Conservation (phyloP, 92 coral and sea anemone species). For the Zoanthus gigantus region DNA sequence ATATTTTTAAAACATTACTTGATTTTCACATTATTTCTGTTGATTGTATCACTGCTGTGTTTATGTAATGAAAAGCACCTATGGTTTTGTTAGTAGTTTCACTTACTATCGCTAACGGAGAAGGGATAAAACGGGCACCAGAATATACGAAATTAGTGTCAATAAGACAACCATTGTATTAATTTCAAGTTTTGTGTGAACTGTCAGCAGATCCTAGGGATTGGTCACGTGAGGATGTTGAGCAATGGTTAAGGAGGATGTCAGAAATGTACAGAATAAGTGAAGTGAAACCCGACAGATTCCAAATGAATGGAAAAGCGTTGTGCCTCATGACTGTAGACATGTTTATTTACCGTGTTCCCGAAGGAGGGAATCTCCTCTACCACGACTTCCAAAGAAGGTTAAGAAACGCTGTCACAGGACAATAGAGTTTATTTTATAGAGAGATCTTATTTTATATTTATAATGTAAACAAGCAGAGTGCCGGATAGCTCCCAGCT, state of each 20-base stretch:
- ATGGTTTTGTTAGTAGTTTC: too few species aligned
- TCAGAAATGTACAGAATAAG: constrained; percentile 81
- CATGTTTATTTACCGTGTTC: constrained; percentile 97
- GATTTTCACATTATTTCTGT: too few species aligned
- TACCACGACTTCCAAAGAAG: constrained; percentile 97
- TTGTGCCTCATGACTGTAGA: constrained; percentile 97
- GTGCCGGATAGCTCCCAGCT: background rate
- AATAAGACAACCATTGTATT: background rate
- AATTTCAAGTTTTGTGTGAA: background rate
- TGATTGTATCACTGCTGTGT: too few species aligned
- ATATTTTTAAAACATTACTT: too few species aligned
- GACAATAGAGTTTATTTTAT: constrained; percentile 39
- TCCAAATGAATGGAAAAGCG: constrained; percentile 99
- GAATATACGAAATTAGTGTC: too few species aligned
- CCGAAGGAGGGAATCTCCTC: constrained; percentile 91
- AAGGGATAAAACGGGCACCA: too few species aligned
- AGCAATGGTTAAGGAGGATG: constrained; percentile 90
- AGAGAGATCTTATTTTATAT: constrained; percentile 13
- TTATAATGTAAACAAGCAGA: constrained; percentile 20
- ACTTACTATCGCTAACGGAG: too few species aligned
- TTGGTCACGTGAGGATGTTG: constrained; percentile 95
- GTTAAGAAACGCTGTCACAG: constrained; percentile 82
- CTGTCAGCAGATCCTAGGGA: constrained; percentile 88
- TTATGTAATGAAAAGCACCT: too few species aligned
- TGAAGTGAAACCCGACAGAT: constrained; percentile 83